Conservation (phyloP, 2,888 invertebrate species). For the Minunthozetes semirufus region DNA sequence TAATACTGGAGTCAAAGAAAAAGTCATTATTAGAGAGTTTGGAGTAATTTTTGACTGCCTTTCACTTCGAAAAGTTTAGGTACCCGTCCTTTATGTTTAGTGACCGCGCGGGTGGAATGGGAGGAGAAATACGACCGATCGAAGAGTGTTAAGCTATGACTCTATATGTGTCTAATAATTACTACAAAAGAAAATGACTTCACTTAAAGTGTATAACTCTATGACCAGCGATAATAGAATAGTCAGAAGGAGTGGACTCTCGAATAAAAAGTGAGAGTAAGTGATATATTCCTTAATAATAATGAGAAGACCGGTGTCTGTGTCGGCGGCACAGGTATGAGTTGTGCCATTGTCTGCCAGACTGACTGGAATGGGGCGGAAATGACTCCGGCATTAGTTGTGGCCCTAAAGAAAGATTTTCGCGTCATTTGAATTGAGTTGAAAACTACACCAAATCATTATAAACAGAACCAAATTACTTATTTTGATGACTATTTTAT, state of each 20-base stretch:
- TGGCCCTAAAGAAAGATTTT: neutral
- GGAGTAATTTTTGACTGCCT: no score
- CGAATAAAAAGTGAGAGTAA: neutral
- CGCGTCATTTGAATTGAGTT: no score
- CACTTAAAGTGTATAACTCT: neutral
- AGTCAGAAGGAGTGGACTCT: no score
- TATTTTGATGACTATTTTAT: slow-evolving; percentile 1
- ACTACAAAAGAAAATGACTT: neutral
- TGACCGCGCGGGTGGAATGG: neutral
- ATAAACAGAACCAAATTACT: neutral
- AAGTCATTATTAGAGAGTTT: no score
- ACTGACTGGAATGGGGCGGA: neutral
- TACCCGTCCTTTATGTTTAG: no score
- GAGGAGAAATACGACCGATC: neutral
- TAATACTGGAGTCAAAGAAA: no score
- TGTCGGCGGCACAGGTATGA: slow-evolving; percentile 4
- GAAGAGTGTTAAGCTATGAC: neutral
- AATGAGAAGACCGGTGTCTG: neutral
- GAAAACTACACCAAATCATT: neutral
- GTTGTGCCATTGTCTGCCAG: neutral
- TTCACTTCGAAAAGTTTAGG: no score
- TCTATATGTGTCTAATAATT: neutral
- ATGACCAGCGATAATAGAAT: neutral
- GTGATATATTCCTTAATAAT: slow-evolving; percentile 4
- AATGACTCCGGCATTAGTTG: neutral